A percentile compares a stretch with the other conserved stretches of the same genome.
These are phyloP conservation scores for Spisula subtruncata DNA, from an alignment of 2,888 invertebrate species.

Conservation along the genomic window DNA sequence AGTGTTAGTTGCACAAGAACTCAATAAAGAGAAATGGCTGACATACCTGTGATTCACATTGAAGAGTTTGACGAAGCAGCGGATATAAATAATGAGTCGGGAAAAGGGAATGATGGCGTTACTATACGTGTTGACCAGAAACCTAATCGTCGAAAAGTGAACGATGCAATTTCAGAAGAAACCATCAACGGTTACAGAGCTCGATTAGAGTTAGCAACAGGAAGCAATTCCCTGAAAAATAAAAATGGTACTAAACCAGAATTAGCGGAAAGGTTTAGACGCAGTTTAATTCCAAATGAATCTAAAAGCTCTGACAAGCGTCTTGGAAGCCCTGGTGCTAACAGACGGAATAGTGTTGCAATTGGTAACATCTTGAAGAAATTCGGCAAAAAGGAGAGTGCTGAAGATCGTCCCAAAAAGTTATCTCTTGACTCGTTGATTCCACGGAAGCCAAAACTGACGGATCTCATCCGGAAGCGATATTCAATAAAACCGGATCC, in stretches of 20 bases:
- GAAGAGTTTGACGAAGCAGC: background rate
- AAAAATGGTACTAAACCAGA: background rate
- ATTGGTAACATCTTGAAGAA: background rate
- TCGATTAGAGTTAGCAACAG: background rate
- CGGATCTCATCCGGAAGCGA: background rate
- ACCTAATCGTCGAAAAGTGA: background rate
- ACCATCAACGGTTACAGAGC: background rate
- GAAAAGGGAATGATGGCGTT: background rate
- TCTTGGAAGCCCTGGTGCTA: background rate
- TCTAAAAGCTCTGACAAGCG: background rate
- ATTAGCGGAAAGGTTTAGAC: background rate
- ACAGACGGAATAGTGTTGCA: slow-evolving; percentile 4
- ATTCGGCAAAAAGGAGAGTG: background rate
- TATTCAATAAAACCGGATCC: slow-evolving; percentile 25
- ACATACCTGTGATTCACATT: background rate
- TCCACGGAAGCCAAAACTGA: background rate
- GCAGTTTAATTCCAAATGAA: background rate
- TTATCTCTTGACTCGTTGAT: background rate
- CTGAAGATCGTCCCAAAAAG: background rate
- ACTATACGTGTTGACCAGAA: background rate
- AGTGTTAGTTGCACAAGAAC: background rate
- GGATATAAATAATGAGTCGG: background rate
- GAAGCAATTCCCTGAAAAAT: background rate
- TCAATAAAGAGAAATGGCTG: background rate
- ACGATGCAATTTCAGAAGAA: too few relatives aligned